Conservation (phyloP, 1,140 invertebrate genomes). For the Papilio helenus region DNA sequence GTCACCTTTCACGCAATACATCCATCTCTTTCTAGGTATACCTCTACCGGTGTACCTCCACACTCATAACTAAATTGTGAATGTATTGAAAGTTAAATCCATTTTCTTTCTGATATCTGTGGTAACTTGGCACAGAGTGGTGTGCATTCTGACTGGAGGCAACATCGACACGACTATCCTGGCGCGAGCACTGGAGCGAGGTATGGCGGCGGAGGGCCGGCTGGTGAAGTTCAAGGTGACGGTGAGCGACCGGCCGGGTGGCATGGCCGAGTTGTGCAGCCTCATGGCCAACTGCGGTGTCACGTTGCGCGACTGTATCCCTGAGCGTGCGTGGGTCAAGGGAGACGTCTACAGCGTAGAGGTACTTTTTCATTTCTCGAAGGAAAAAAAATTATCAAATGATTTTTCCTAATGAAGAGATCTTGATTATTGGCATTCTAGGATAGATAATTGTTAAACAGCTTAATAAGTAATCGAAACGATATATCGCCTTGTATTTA, state of each 20-base stretch:
- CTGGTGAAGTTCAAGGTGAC: constrained; percentile 92
- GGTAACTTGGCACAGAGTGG: constrained; percentile 85
- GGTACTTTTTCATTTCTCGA: constrained; percentile 64
- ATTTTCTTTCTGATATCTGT: background rate
- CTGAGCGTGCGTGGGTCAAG: constrained; percentile 95
- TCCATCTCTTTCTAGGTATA: too few relatives aligned
- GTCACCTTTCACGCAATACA: too few relatives aligned
- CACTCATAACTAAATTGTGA: too few relatives aligned
- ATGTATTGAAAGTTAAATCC: background rate
- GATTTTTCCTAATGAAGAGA: background rate
- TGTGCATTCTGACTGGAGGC: constrained; percentile 92
- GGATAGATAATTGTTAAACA: too few relatives aligned
- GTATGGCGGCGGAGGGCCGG: constrained; percentile 93
- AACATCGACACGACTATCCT: constrained; percentile 97
- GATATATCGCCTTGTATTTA: too few relatives aligned
- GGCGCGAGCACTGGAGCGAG: constrained; percentile 94
- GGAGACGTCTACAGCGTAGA: constrained; percentile 93
- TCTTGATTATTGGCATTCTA: too few relatives aligned
- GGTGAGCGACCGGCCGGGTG: constrained; percentile 93
- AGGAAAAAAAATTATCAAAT: constrained; percentile 5
- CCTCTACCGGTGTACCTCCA: too few relatives aligned
- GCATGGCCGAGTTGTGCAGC: constrained; percentile 92
- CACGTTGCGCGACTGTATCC: constrained; percentile 95
- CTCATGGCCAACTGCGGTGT: constrained; percentile 90
- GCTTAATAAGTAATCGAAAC: too few relatives aligned